Conservation (phyloP, 2,113 vertebrate species). For the Syrmaticus mikado region DNA sequence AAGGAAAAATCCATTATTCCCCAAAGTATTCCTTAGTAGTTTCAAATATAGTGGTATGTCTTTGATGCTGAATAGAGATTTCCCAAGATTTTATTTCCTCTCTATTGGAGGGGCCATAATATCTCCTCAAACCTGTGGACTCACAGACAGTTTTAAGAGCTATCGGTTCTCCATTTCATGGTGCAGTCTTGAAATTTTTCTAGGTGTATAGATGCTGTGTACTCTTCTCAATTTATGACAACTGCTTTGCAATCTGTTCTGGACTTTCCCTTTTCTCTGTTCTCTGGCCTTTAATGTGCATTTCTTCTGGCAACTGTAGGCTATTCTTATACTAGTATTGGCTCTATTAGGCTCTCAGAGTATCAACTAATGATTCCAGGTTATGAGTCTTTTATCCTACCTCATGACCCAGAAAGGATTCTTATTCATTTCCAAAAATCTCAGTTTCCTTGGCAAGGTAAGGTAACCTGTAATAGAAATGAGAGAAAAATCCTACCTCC, state of each 20-base stretch:
- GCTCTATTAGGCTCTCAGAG: not conserved
- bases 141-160: not conserved
- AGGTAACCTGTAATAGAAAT: not conserved
- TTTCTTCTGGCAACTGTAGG: not conserved
- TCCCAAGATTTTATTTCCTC: not conserved
- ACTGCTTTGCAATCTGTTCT: not conserved
- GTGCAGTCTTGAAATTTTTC: not conserved
- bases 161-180: not conserved
- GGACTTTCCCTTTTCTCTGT: not conserved
- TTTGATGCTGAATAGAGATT: not conserved
- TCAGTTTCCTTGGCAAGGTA: not conserved
- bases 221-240: not conserved
- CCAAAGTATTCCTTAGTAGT: not conserved
- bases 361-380: not conserved
- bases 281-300: not conserved
- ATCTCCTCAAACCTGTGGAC: not conserved
- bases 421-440: not conserved
- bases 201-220: not conserved
- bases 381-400: not conserved
- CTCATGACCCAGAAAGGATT: not conserved
- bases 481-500: not conserved
- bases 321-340: not conserved
- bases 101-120: not conserved
- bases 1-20: not conserved
- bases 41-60: not conserved